phyloP scores from a whole-genome alignment of 2,888 invertebrate genomes.

The Tetramorium bicarinatum region DNA sequence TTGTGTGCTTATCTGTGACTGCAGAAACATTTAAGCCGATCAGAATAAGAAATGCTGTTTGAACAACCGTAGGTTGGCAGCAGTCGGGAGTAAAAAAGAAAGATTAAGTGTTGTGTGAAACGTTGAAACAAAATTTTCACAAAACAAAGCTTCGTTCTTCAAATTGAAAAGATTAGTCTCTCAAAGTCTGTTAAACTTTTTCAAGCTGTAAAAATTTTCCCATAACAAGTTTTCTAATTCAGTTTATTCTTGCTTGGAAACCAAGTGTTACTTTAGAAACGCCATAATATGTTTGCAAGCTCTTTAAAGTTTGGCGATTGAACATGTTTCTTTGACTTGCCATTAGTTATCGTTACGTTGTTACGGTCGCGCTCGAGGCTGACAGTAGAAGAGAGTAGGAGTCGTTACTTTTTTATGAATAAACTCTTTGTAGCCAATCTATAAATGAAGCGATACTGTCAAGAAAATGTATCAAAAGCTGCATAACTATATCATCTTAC shows the following conservation, averaged over 20 bases:
- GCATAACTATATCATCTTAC: no score
- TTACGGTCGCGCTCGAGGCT: neutral
- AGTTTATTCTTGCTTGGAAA: neutral
- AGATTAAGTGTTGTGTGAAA: neutral
- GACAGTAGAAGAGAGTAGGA: neutral
- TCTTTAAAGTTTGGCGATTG: slow-evolving; percentile 1
- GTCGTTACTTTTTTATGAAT: neutral
- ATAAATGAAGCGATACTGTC: neutral
- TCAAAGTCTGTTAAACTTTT: neutral
- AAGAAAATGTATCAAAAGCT: neutral
- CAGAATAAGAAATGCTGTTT: neutral
- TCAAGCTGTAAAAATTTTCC: neutral
- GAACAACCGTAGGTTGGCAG: no score
- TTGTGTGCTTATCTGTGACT: neutral
- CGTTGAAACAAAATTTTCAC: neutral
- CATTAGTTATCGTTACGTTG: neutral
- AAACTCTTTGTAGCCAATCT: neutral
- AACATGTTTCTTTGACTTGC: neutral
- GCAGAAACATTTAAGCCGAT: neutral
- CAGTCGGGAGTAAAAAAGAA: no score
- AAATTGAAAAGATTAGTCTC: slow-evolving; percentile 7
- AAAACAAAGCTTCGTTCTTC: neutral
- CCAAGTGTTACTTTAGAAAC: neutral
- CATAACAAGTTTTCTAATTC: neutral
- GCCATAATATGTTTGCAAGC: neutral